Conservation (phyloP, 2,113 vertebrate species). For the Boulengeromyrus knoepffleri region DNA sequence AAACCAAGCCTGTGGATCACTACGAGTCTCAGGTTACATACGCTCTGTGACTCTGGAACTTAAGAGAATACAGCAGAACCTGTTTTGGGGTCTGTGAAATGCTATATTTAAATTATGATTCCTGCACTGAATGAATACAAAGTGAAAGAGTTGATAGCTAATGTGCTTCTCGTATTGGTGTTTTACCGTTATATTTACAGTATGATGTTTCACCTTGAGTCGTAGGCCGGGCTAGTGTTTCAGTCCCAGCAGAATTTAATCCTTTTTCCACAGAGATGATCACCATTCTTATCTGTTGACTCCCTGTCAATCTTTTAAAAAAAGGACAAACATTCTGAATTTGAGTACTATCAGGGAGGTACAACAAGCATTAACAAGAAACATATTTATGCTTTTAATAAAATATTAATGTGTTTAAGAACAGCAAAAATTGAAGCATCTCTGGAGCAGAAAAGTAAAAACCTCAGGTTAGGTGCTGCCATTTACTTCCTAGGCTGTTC, state of each 20-base stretch:
- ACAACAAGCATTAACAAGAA: not conserved
- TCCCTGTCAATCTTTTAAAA: not conserved
- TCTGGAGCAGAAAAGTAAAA: not conserved
- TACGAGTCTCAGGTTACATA: not conserved
- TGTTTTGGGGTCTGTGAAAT: not conserved
- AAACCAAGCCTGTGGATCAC: not conserved
- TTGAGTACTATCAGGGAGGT: not conserved
- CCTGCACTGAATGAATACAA: not conserved
- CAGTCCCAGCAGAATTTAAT: not conserved
- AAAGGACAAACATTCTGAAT: not conserved
- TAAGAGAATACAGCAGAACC: not conserved
- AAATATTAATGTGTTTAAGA: not conserved
- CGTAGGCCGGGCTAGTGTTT: not conserved
- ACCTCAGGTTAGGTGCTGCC: not conserved
- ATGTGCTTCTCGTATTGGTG: not conserved
- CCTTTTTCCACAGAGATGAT: not conserved
- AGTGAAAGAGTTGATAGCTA: not conserved
- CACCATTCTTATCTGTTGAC: not conserved
- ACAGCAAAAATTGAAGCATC: not conserved
- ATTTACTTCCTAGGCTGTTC: not conserved
- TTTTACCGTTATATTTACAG: not conserved
- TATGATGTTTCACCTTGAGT: not conserved
- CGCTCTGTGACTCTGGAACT: not conserved
- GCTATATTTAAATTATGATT: slow-evolving; percentile 3
- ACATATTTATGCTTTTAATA: not conserved